Evolutionary conservation across 2,797 vertebrate genomes (phyloP), one percentile per base, ranked within the genome.

Genomic region (Apogon hyalosoma): DNA sequence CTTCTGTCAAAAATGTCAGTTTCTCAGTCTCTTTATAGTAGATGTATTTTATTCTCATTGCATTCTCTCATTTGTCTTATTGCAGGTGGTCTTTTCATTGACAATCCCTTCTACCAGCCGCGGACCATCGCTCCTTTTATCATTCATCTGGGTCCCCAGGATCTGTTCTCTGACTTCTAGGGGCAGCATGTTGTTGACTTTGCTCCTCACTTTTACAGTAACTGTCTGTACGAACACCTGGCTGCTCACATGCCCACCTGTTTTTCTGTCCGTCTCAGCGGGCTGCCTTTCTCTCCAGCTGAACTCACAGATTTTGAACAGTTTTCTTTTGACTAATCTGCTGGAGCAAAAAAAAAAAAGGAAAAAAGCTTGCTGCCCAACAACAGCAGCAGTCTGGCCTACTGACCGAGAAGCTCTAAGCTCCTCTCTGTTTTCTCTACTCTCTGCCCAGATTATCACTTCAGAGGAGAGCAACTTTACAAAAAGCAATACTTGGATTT

Each of bases 111-210:
- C 95, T 97, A 97, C 95, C 97, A 97, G 95, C 96, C 97, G 79
- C 95, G 97, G 93, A 96, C 96, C 95, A 92, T 99, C 88, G 97
- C 96, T 91, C 97, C 97, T 90, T 96, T 97, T 94, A 96, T 99
- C 95, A 98, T 99, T 94, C 97, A 98, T 91, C 96, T 99, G 95
- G 96, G 97, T 91, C 96, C 97, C 90, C 97, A 97, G 94, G 97
- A 98, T 94, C 96, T 98, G 94, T 98, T 98, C 96, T 98, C 97
- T 94, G 97, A 99, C 95, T 98, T 98, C 96, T 99, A 97, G 95
- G 94, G 93, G 93, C 94, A 93, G 94, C 93, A 60, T 67, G 56
- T 56, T 53, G 38, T 51, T 40, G 73, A 73, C 64, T 12, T 3
- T 19, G 7, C 55, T 69, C 79, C 19, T 77, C 84, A 67, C 77